These are phyloP conservation scores for Orchesellides sinensis DNA, from an alignment of 2,888 invertebrate genomes.

Conservation along the genomic window DNA sequence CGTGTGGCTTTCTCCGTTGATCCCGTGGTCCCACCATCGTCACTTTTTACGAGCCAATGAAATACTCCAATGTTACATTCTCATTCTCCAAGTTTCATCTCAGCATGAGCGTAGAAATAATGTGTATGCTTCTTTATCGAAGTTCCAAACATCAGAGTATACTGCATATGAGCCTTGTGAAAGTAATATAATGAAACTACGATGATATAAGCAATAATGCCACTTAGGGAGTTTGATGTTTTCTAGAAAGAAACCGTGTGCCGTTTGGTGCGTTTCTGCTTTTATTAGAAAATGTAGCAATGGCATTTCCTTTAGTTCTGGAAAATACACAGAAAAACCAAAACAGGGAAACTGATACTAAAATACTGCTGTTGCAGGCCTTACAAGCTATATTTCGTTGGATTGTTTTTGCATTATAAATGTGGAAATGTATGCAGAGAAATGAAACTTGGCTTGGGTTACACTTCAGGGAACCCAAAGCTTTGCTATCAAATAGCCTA, in stretches of 20 bases:
- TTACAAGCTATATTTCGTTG: too few species aligned
- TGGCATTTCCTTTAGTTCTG: conserved; percentile 29
- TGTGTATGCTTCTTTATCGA: conserved; percentile 24
- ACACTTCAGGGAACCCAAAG: too few species aligned
- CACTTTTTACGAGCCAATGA: conserved; percentile 56
- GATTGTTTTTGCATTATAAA: too few species aligned
- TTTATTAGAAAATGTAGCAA: conserved; percentile 37
- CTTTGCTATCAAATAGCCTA: too few species aligned
- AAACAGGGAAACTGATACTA: conserved; percentile 17
- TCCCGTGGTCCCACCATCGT: conserved; percentile 48
- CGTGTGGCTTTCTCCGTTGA: conserved; percentile 54
- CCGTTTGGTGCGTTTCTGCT: not conserved
- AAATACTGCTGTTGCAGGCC: too few species aligned
- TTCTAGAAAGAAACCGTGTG: not conserved
- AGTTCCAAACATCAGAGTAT: not conserved
- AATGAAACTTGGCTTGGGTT: too few species aligned
- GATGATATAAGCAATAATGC: not conserved
- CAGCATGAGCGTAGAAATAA: conserved; percentile 22
- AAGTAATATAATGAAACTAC: conserved; percentile 17
- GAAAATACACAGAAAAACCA: too few species aligned
- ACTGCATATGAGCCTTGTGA: conserved; percentile 1
- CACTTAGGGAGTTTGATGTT: conserved; percentile 5
- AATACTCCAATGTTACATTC: conserved; percentile 54
- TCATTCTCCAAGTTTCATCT: conserved; percentile 47
- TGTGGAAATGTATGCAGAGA: too few species aligned